Percentiles rank a stretch among this genome's conserved stretches.
Evolutionary conservation across 2,888 invertebrate genomes (phyloP).

Genomic region (Amphipyra tragopoginis): DNA sequence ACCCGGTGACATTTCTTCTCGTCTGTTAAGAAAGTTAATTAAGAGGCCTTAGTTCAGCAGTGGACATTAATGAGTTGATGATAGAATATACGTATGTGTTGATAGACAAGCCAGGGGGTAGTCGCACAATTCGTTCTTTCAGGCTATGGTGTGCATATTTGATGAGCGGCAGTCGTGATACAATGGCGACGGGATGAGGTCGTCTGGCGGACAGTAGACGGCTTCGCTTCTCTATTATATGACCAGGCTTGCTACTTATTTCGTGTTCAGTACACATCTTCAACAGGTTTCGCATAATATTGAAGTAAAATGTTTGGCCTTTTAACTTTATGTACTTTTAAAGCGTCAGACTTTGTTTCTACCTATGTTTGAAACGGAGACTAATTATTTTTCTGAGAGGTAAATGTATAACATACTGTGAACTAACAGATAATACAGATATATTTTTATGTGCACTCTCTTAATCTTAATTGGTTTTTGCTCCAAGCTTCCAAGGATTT

Average conservation of each 20-base stretch:
- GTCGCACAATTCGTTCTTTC: constrained; percentile 77
- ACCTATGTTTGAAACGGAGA: too few species aligned
- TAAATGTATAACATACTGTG: too few species aligned
- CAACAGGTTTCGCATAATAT: constrained; percentile 44
- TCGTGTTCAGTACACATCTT: constrained; percentile 34
- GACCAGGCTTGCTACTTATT: constrained; percentile 49
- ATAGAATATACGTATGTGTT: constrained; percentile 14
- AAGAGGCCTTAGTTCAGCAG: too few species aligned
- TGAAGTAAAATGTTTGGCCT: constrained; percentile 11
- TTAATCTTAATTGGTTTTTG: too few species aligned
- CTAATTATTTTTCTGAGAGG: too few species aligned
- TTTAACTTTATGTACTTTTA: constrained; percentile 1
- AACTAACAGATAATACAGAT: too few species aligned
- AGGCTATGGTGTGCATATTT: constrained; percentile 84
- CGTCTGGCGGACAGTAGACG: constrained; percentile 79
- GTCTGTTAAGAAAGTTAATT: too few species aligned
- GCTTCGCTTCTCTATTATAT: constrained; percentile 68
- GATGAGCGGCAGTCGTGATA: constrained; percentile 82
- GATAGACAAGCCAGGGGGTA: constrained; percentile 41
- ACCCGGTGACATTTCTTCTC: too few species aligned
- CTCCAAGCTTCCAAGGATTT: too few species aligned
- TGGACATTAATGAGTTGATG: too few species aligned
- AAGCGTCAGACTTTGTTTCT: too few species aligned
- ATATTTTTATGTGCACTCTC: too few species aligned
- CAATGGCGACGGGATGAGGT: constrained; percentile 87